Conservation (phyloP, 2,113 vertebrate species). For the Mystacornis crossleyi region DNA sequence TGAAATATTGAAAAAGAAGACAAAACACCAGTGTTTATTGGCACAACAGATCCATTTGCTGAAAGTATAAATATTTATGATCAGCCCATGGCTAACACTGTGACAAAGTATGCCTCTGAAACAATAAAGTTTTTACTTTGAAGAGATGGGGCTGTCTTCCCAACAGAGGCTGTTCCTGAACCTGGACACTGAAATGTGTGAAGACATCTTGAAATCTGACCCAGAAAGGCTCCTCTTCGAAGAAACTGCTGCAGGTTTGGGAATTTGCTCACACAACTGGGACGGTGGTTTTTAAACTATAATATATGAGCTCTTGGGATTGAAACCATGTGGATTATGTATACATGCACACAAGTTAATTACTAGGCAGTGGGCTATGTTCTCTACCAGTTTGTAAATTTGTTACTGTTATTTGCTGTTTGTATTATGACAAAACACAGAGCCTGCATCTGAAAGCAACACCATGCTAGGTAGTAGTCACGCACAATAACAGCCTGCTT, state of each 20-base stretch:
- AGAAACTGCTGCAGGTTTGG: background rate
- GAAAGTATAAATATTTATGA: conserved; percentile 41
- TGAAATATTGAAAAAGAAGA: conserved; percentile 32
- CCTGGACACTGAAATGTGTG: background rate
- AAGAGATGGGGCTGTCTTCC: background rate
- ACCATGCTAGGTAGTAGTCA: background rate
- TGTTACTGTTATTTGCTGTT: background rate
- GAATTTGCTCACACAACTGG: background rate
- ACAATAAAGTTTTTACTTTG: background rate
- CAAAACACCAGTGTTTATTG: background rate
- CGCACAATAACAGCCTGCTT: background rate
- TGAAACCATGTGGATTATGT: background rate
- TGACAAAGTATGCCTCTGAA: background rate
- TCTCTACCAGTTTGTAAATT: background rate
- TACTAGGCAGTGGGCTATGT: background rate
- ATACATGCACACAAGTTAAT: background rate
- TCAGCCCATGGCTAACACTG: background rate
- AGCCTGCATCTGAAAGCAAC: background rate
- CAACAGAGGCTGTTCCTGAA: background rate
- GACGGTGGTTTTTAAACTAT: background rate
- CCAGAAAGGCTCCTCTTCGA: background rate
- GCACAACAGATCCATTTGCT: background rate
- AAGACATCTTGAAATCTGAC: background rate
- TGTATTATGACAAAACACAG: background rate
- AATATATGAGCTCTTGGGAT: background rate